A percentile compares a stretch with the other conserved stretches of the same genome.
Conservation (phyloP, 2,888 invertebrate species). For the Pseudococcus longispinus region DNA sequence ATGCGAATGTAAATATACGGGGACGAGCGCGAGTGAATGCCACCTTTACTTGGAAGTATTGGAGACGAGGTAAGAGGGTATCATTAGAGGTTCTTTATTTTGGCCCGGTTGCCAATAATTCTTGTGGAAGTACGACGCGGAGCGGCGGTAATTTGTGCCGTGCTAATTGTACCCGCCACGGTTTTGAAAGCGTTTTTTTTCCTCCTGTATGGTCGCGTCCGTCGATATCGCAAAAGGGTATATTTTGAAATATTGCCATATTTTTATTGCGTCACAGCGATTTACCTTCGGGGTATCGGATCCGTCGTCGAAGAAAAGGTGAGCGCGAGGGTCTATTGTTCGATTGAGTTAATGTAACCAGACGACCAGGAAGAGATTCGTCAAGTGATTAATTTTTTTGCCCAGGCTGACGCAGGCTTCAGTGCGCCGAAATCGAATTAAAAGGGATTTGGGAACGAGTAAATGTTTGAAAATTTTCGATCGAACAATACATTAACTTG, state of each 20-base stretch:
- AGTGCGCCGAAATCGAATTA: background rate
- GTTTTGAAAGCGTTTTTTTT: background rate
- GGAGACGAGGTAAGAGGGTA: background rate
- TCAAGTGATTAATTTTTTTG: constrained; percentile 6
- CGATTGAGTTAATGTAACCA: constrained; percentile 32
- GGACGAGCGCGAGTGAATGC: background rate
- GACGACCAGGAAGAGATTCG: constrained; percentile 16
- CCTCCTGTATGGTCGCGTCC: background rate
- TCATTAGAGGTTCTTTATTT: constrained; percentile 39
- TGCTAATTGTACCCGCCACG: constrained; percentile 29
- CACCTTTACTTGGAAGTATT: background rate
- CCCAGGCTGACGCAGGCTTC: background rate
- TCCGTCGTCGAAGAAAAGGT: background rate
- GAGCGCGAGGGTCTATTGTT: background rate
- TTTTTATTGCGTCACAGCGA: constrained; percentile 43
- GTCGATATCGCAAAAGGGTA: constrained; percentile 9
- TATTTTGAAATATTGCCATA: constrained; percentile 37
- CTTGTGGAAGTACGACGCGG: background rate
- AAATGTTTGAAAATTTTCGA: background rate
- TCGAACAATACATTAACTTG: background rate
- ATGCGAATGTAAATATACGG: constrained; percentile 17
- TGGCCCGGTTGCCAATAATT: constrained; percentile 34
- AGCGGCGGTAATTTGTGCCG: constrained; percentile 23
- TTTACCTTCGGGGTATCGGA: constrained; percentile 12
- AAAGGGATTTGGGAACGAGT: constrained; percentile 3